Percentiles rank a stretch among this genome's conserved stretches.
Evolutionary conservation across 1,140 invertebrate genomes (phyloP).

Genomic region (Chironomus tepperi): DNA sequence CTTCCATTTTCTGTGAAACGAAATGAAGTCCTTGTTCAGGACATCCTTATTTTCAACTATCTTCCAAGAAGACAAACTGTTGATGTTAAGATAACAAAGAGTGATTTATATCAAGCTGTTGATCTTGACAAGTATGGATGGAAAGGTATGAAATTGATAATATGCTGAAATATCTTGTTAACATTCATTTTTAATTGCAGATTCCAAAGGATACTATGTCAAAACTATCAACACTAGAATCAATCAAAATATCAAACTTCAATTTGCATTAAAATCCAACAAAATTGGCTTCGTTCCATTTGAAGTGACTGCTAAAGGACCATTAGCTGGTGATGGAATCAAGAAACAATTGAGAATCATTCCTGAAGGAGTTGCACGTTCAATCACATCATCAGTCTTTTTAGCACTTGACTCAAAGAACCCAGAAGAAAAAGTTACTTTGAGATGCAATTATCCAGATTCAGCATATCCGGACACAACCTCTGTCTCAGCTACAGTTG

Average conservation of each 20-base stretch:
- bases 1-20: conserved; percentile 71
- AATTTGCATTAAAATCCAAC: conserved; percentile 53
- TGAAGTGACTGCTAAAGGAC: conserved; percentile 60
- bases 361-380: conserved; percentile 62
- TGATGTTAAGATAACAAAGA: neutral
- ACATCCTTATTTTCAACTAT: neutral
- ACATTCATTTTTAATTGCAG: neutral
- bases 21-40: neutral
- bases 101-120: neutral
- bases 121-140: neutral
- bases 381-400: conserved; percentile 50
- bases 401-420: conserved; percentile 56
- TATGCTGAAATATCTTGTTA: too few species aligned
- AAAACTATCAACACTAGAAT: neutral
- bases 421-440: conserved; percentile 45
- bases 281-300: conserved; percentile 63
- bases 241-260: neutral
- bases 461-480: conserved; percentile 64
- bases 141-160: neutral
- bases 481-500: conserved; percentile 60
- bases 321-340: conserved; percentile 61
- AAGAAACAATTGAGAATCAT: conserved; percentile 62
- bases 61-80: neutral
- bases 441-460: conserved; percentile 58
- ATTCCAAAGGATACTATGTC: neutral